phyloP scores from a whole-genome alignment of 2,888 invertebrate genomes.

The Cyclophora punctaria region DNA sequence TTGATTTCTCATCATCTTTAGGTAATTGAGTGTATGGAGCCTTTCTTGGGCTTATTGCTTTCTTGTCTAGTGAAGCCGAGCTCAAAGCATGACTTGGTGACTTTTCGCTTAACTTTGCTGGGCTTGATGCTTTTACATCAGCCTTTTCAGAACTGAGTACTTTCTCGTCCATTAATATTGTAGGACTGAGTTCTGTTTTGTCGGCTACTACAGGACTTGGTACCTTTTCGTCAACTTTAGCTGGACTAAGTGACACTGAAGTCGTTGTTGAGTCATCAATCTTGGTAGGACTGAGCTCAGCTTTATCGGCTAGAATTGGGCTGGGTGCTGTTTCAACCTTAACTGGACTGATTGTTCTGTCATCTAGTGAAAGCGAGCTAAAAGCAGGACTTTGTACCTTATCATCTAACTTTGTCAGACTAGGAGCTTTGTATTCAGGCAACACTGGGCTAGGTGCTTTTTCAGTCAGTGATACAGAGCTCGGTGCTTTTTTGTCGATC shows the following conservation, averaged over 20 bases:
- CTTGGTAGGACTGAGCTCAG: not conserved
- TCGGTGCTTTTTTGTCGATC: not conserved
- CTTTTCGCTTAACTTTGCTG: constrained; percentile 5
- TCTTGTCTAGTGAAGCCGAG: constrained; percentile 4
- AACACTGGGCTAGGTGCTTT: not conserved
- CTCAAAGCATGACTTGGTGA: constrained; percentile 8
- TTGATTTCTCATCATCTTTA: too few relatives aligned
- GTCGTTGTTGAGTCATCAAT: constrained; percentile 3
- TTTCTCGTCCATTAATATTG: not conserved
- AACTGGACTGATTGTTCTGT: too few relatives aligned
- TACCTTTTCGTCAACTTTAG: not conserved
- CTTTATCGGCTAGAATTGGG: too few relatives aligned
- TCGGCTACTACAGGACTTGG: too few relatives aligned
- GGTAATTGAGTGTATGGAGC: too few relatives aligned
- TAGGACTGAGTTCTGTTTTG: too few relatives aligned
- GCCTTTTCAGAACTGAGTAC: not conserved
- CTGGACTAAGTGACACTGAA: not conserved
- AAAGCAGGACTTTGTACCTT: not conserved
- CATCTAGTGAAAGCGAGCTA: too few relatives aligned
- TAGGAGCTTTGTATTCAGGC: constrained; percentile 7
- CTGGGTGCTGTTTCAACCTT: too few relatives aligned
- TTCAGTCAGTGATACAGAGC: not conserved
- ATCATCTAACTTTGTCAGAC: not conserved
- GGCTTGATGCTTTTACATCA: not conserved
- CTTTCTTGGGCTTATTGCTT: not conserved